Evolutionary conservation across 2,888 invertebrate species (phyloP).

Genomic region (Drosophila kanekoi): DNA sequence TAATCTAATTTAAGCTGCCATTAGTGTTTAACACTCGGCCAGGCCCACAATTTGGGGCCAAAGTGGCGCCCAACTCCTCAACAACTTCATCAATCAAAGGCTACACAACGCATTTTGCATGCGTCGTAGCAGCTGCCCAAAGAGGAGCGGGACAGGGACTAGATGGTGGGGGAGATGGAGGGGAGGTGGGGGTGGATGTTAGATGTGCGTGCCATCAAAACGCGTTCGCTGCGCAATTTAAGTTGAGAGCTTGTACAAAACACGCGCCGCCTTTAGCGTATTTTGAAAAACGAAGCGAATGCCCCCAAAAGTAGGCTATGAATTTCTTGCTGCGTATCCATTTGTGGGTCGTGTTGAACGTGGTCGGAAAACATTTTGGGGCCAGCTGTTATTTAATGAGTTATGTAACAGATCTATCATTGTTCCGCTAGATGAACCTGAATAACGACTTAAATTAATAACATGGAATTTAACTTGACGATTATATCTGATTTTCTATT

Average conservation of each 20-base stretch:
- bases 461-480: not conserved
- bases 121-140: slow-evolving; percentile 11
- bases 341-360: slow-evolving; percentile 61
- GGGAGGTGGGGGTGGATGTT: not conserved
- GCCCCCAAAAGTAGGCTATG: slow-evolving; percentile 56
- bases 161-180: not conserved
- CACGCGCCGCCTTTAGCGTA: slow-evolving; percentile 56
- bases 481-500: slow-evolving; percentile 8
- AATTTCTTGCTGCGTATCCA: slow-evolving; percentile 29
- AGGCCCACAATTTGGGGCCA: slow-evolving; percentile 19
- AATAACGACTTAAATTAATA: slow-evolving; percentile 9
- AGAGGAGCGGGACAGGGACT: not conserved
- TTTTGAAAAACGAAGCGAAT: slow-evolving; percentile 37
- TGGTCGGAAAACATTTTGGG: slow-evolving; percentile 1
- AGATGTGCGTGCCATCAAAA: slow-evolving; percentile 37
- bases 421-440: slow-evolving; percentile 4
- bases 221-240: slow-evolving; percentile 64
- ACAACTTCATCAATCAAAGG: slow-evolving; percentile 74
- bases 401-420: slow-evolving; percentile 39
- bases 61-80: slow-evolving; percentile 10
- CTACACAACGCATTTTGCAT: slow-evolving; percentile 50
- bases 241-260: slow-evolving; percentile 67
- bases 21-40: slow-evolving; percentile 74
- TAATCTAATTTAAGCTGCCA: slow-evolving; percentile 81
- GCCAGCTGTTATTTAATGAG: slow-evolving; percentile 28